A percentile compares a stretch with the other conserved stretches of the same genome.
Conservation (phyloP, 1,140 invertebrate genomes). For the Eueides isabella region DNA sequence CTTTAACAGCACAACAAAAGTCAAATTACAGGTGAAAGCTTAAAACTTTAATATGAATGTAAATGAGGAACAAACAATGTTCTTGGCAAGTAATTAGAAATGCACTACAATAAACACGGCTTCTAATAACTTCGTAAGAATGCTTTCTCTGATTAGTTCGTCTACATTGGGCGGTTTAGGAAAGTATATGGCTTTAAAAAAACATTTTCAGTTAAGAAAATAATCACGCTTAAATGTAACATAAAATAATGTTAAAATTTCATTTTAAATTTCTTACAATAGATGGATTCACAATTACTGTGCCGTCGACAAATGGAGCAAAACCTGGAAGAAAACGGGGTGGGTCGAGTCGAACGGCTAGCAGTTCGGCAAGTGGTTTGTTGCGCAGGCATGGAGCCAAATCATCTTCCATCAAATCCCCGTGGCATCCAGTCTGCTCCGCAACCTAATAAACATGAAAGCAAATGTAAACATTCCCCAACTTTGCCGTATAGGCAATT, state of each 20-base stretch:
- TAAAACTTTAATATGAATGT: slow-evolving; percentile 15
- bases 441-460: slow-evolving; percentile 81
- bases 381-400: slow-evolving; percentile 91
- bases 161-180: neutral
- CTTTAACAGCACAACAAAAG: slow-evolving; percentile 7
- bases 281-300: slow-evolving; percentile 86
- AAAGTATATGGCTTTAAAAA: neutral
- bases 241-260: slow-evolving; percentile 11
- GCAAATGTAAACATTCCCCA: slow-evolving; percentile 26
- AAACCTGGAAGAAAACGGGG: slow-evolving; percentile 93
- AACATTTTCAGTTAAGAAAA: neutral
- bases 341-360: slow-evolving; percentile 88
- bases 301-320: slow-evolving; percentile 94
- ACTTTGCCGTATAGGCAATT: slow-evolving; percentile 15
- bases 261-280: slow-evolving; percentile 56
- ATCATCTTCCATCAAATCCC: slow-evolving; percentile 89
- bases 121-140: slow-evolving; percentile 8
- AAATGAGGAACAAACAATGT: slow-evolving; percentile 14
- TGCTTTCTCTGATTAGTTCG: neutral
- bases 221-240: neutral
- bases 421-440: slow-evolving; percentile 89
- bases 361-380: slow-evolving; percentile 87
- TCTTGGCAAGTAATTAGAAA: slow-evolving; percentile 14
- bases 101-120: neutral
- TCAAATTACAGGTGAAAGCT: slow-evolving; percentile 2